These are phyloP conservation scores for Druon quercuslanigerum DNA, from an alignment of 1,140 invertebrate species.

Conservation along the genomic window DNA sequence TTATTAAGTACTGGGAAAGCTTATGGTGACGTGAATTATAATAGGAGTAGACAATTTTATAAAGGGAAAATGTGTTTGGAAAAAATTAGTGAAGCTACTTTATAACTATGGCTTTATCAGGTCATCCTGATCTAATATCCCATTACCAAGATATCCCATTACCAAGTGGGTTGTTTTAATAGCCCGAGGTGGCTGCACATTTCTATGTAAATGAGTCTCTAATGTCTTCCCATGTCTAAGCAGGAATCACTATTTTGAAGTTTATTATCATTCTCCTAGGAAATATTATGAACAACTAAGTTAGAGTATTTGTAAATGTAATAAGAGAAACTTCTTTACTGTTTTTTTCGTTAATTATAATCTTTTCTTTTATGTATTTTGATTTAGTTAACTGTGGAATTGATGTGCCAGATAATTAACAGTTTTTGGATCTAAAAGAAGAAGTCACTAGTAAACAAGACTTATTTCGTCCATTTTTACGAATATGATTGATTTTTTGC, in stretches of 20 bases:
- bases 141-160: constrained; percentile 33
- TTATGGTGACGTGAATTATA: background rate
- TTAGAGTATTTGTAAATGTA: too few species aligned
- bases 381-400: too few species aligned
- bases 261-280: background rate
- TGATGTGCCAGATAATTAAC: too few species aligned
- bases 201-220: constrained; percentile 24
- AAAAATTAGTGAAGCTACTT: constrained; percentile 34
- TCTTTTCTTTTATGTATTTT: too few species aligned
- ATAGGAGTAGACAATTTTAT: constrained; percentile 12
- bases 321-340: too few species aligned
- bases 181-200: background rate
- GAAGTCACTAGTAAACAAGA: too few species aligned
- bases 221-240: background rate
- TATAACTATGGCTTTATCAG: constrained; percentile 44
- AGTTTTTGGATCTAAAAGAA: too few species aligned
- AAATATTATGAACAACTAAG: background rate
- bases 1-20: constrained; percentile 3
- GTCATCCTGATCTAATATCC: constrained; percentile 55
- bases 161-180: background rate
- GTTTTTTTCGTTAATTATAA: too few species aligned
- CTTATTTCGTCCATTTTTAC: too few species aligned
- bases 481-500: too few species aligned
- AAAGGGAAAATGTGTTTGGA: background rate
- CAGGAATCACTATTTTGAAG: background rate